Base-by-base conservation (phyloP, 2,888 invertebrate genomes). In the Nasonovia ribisnigri region DNA sequence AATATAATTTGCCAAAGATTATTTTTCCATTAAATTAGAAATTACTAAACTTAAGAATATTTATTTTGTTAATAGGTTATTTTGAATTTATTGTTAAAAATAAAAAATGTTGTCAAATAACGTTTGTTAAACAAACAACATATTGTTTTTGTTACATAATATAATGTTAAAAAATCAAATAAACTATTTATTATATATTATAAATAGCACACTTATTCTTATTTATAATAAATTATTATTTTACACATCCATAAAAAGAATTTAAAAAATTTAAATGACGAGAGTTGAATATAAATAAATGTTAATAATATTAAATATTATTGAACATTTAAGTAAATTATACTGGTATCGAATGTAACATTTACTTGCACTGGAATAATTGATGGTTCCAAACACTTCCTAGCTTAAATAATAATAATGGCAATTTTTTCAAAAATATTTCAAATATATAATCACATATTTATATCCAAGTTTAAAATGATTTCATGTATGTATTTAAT, bases 1-100 rank as follows among this genome's bases (percentile, higher is more conserved):
- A 36, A 87, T 60, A 84, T 84, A 54, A 87, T 48, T 92, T 60
- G 0, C 87, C 60, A 87, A 92, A 92, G 48, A 67, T 92, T 4
- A 16, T 60, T 87, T 92, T 87, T 16, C 26, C 16, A 67, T 92
- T 87, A 36, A 86, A 24, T 86, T 86, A 46, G 24, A 54, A 54
- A 26, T 84, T 57, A 43, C 3, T 48, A 36, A 46, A 77, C 0
- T 42, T 84, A 84, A 42, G 29, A 51, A 54, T 36, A 60, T 46
- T 36, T 24, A 24, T 24, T 84, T 57, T 43, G 48, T 54, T 57
- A 5, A 24, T 46, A 46, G 36, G 43, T 91, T 91, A 46, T n/a
- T 43, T 77, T 90, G 11, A 26, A 48, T 91, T 36, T 77, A 36
- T 77, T 77, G 77, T 77, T 77, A 20, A 77, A 77, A 77, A 36